Evolutionary conservation across 2,797 vertebrate species (phyloP), one percentile per base, ranked within the genome.

Genomic region (Vireo griseus): DNA sequence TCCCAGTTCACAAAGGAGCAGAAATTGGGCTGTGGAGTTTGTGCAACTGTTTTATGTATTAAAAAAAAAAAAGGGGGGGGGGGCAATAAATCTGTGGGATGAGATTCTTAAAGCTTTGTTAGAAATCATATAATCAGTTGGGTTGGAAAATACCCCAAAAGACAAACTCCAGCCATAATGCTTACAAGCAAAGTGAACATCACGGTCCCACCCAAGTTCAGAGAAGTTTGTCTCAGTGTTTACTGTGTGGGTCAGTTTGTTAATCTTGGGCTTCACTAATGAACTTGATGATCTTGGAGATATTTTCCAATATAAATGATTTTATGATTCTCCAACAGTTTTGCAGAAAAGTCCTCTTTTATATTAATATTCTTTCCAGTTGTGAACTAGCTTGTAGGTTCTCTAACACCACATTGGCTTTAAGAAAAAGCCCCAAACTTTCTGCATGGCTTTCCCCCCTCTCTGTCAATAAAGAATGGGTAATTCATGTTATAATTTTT

Each of bases 121-220:
- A 33, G 33, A 80, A 52, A 51, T 2, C 13, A 20, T n/a, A 1
- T 13, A 28, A 16, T 18, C 8, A 18, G 37, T 86, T 61, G 31
- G 26, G 57, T 2, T 86, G 57, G 28, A 85, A 69, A 69, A 59
- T 18, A 28, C 17, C 22, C 17, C 63, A 31, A 28, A 63, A 45
- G 28, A 45, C 11, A 4, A 33, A 75, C 25, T 58, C 14, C 31
- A 66, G 10, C 52, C 8, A 3, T 55, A 44, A 59, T 7, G 28
- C 47, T 58, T 33, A 4, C 17, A n/a, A 50, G 31, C 14, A 31
- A 57, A 82, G 25, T 12, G 25, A 59, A 26, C 15, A 16, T 22
- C 11, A 6, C 0, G 0, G 17, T 18, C 7, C 22, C 16, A n/a
- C 51, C 8, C 1, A 74, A 58, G 16, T 35, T 33, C 39, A 63